Evolutionary conservation across 1,140 invertebrate species (phyloP), one percentile per base, ranked within the genome.

Genomic region (Mamestra configurata): DNA sequence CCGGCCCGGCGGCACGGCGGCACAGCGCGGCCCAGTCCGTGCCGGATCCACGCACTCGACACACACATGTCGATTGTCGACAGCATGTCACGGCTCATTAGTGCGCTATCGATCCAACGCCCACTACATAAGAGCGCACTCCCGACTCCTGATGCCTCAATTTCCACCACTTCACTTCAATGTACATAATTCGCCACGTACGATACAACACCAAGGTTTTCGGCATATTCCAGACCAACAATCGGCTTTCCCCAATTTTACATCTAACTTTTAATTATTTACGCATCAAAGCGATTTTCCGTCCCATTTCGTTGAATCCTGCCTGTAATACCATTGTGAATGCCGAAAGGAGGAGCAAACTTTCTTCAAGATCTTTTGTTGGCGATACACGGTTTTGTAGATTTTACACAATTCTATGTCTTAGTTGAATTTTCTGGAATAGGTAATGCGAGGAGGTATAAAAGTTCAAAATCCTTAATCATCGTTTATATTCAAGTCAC

Each of bases 261-360:
- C 64, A 79, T 80, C 79, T 84, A 82, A 80, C 82, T 86, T 84
- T 86, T 81, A 86, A 88, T 88, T 86, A 88, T 88, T 85, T 86
- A 82, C 81, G 80, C 80, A 84, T 88, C 82, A 79, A 82, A 84
- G 79, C 79, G 79, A 85, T 85, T 83, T 86, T 88, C 81, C 77
- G 51, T 81, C 79, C 81, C 81, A 85, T 84, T 86, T 84, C 83
- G 27, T 81, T 71, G 76, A 82, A 86, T 84, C 83, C 82, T 81
- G 72, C 79, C 61, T 64, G 81, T 84, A 82, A 88, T 83, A 81
- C 83, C 77, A 80, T 82, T 82, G 81, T 84, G 81, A 84, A 79
- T 82, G 64, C 43, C 31, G 57, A 77, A 76, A 79, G 59, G 78
- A 84, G 70, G 70, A 80, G 76, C 64, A 80, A 72, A 80, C 43